Evolutionary conservation across 2,113 vertebrate species (phyloP).

Genomic region (Mus pahari): DNA sequence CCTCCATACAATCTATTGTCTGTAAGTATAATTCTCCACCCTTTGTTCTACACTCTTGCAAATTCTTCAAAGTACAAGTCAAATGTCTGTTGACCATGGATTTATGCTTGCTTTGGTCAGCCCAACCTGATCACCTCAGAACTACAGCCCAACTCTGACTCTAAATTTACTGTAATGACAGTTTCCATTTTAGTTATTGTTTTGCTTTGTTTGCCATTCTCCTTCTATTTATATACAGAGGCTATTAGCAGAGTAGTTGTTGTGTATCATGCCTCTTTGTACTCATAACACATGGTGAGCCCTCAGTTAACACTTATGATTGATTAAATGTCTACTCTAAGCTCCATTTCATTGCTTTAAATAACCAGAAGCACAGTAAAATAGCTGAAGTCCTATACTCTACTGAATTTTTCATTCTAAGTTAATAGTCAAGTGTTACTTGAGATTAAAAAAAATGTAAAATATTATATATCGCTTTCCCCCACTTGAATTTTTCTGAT

Average conservation of each 20-base stretch:
- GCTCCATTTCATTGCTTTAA: constrained; percentile 52
- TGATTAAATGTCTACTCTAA: background rate
- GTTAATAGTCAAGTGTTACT: constrained; percentile 30
- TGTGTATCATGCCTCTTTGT: background rate
- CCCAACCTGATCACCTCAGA: background rate
- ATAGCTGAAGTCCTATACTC: background rate
- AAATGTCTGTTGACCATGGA: background rate
- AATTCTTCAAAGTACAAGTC: background rate
- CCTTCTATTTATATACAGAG: background rate
- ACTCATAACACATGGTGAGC: background rate
- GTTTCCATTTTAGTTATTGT: constrained; percentile 26
- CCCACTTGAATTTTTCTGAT: background rate
- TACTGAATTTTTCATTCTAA: background rate
- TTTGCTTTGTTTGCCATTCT: background rate
- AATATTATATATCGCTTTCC: background rate
- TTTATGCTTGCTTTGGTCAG: background rate
- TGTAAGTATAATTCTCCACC: background rate
- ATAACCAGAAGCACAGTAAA: background rate
- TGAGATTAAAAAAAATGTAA: background rate
- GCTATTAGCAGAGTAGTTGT: background rate
- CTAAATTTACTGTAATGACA: constrained; percentile 27
- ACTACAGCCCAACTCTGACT: background rate
- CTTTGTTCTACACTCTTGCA: background rate
- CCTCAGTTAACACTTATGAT: constrained; percentile 24
- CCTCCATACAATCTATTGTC: background rate